Evolutionary conservation across 2,888 invertebrate genomes (phyloP).

Genomic region (Plusia festucae): DNA sequence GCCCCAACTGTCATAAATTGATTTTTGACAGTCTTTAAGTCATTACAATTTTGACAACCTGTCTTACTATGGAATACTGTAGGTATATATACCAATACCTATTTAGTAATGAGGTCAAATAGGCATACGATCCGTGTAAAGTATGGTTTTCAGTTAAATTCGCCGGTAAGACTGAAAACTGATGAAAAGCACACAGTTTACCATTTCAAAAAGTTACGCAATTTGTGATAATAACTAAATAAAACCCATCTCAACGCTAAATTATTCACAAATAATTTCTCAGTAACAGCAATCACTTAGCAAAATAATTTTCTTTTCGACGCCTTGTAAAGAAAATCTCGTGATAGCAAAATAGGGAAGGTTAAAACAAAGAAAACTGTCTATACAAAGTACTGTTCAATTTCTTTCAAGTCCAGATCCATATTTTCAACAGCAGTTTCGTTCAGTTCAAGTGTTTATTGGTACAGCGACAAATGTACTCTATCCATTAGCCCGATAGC

Average conservation of each 20-base stretch:
- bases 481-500: no score
- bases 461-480: constrained; percentile 17
- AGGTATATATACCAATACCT: no score
- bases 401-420: constrained; percentile 3
- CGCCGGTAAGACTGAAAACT: constrained; percentile 15
- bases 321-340: not conserved
- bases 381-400: not conserved
- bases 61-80: no score
- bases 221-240: not conserved
- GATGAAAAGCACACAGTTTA: not conserved
- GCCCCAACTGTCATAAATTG: no score
- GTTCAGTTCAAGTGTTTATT: constrained; percentile 12
- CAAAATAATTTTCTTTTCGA: not conserved
- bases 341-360: not conserved
- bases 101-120: no score
- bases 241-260: not conserved
- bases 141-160: no score
- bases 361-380: not conserved
- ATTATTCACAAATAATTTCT: not conserved
- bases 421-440: not conserved
- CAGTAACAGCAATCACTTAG: not conserved
- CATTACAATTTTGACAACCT: no score
- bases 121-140: no score
- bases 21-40: no score
- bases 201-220: not conserved